Evolutionary conservation across 2,888 invertebrate genomes (phyloP).

Genomic region (Notodonta ziczac): DNA sequence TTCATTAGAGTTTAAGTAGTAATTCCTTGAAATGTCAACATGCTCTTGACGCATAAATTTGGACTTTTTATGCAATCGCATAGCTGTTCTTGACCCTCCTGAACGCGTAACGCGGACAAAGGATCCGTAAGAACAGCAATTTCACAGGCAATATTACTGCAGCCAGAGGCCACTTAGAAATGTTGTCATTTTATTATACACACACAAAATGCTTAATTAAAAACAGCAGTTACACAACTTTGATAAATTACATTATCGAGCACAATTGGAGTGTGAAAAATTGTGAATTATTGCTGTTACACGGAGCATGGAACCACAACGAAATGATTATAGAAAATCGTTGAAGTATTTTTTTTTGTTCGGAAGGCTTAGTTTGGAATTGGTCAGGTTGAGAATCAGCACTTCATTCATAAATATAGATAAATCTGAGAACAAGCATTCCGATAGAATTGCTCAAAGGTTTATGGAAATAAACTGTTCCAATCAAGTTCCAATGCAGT

Average conservation of each 20-base stretch:
- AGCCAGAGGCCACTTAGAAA: conserved; percentile 5
- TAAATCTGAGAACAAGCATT: too few species aligned
- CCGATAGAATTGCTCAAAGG: too few species aligned
- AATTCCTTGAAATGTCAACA: too few species aligned
- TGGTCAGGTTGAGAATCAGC: too few species aligned
- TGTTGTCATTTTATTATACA: conserved; percentile 5
- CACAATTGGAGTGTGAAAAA: conserved; percentile 10
- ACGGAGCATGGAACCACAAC: neutral
- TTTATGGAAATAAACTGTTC: too few species aligned
- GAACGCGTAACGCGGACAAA: conserved; percentile 1
- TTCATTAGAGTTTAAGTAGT: too few species aligned
- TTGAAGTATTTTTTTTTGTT: neutral
- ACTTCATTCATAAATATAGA: too few species aligned
- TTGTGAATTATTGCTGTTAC: conserved; percentile 6
- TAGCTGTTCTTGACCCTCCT: neutral
- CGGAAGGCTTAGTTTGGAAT: too few species aligned
- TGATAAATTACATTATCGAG: conserved; percentile 8
- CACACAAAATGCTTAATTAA: conserved; percentile 6
- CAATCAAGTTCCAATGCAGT: too few species aligned
- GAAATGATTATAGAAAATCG: neutral
- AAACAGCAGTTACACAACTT: conserved; percentile 3
- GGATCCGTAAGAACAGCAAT: neutral
- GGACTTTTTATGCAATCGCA: neutral
- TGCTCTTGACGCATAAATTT: neutral
- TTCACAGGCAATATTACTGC: conserved; percentile 3